These are phyloP conservation scores for Gonatopus flavifemur DNA, from an alignment of 1,140 invertebrate genomes.

Conservation along the genomic window DNA sequence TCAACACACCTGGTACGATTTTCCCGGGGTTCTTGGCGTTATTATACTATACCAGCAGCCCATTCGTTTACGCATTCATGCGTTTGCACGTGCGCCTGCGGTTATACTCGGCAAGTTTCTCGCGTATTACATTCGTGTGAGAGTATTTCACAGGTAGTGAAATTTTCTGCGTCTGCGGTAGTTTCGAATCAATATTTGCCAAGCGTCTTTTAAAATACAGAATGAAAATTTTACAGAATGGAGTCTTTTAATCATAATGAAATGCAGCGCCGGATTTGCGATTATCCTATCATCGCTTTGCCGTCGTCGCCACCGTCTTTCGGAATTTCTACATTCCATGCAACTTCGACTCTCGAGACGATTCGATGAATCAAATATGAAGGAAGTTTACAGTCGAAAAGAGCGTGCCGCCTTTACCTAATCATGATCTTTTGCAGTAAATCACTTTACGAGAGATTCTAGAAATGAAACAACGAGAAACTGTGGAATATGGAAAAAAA, in stretches of 20 bases:
- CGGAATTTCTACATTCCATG: conserved; percentile 24
- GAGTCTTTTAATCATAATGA: too few species aligned
- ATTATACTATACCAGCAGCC: conserved; percentile 7
- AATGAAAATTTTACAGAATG: too few species aligned
- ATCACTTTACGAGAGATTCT: conserved; percentile 1
- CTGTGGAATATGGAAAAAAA: neutral
- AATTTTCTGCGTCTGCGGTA: conserved; percentile 2
- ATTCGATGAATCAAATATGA: too few species aligned
- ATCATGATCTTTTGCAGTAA: too few species aligned
- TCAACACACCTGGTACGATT: neutral
- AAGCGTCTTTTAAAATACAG: too few species aligned
- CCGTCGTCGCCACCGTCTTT: conserved; percentile 27
- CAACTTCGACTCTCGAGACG: conserved; percentile 13
- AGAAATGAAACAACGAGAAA: neutral
- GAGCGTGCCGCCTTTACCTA: too few species aligned
- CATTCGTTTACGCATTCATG: conserved; percentile 8
- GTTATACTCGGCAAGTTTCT: conserved; percentile 12
- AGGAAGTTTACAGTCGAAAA: too few species aligned
- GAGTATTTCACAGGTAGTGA: neutral
- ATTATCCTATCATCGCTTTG: neutral
- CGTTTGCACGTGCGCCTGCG: conserved; percentile 5
- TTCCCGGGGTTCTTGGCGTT: conserved; percentile 1
- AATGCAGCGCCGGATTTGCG: neutral
- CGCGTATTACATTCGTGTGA: neutral
- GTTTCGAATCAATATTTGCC: conserved; percentile 16